Conservation (phyloP, 2,888 invertebrate species). For the Drosophila imparisetae region DNA sequence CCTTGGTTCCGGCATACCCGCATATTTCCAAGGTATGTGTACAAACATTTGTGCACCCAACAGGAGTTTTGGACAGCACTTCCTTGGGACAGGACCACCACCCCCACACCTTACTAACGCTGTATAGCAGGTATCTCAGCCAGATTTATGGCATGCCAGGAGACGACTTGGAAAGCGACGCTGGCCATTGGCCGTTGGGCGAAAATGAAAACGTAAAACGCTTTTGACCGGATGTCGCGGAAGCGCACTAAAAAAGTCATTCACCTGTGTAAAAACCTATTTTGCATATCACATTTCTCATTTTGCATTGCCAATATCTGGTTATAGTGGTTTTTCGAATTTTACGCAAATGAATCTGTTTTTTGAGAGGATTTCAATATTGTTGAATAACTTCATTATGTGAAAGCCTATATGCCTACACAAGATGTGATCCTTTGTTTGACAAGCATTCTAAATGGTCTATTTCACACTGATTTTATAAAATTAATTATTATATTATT, state of each 20-base stretch:
- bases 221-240: slow-evolving; percentile 83
- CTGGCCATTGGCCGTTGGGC: slow-evolving; percentile 53
- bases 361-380: not conserved
- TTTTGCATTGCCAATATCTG: slow-evolving; percentile 36
- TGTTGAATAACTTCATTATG: not conserved
- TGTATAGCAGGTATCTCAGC: slow-evolving; percentile 15
- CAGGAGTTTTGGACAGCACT: slow-evolving; percentile 31
- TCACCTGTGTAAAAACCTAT: slow-evolving; percentile 78
- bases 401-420: not conserved
- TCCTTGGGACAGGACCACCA: slow-evolving; percentile 34
- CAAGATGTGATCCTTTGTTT: slow-evolving; percentile 1
- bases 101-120: not conserved
- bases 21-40: slow-evolving; percentile 43
- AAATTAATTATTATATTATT: not conserved
- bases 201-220: slow-evolving; percentile 79
- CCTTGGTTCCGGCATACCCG: slow-evolving; percentile 55
- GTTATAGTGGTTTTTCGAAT: slow-evolving; percentile 11
- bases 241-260: slow-evolving; percentile 82
- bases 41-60: slow-evolving; percentile 46
- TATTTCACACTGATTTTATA: not conserved
- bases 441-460: not conserved
- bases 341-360: not conserved
- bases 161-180: slow-evolving; percentile 43
- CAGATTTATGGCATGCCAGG: slow-evolving; percentile 77
- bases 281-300: slow-evolving; percentile 53